These are phyloP conservation scores for Embidobia sp. DNA, from an alignment of 2,888 invertebrate genomes.

Conservation along the genomic window DNA sequence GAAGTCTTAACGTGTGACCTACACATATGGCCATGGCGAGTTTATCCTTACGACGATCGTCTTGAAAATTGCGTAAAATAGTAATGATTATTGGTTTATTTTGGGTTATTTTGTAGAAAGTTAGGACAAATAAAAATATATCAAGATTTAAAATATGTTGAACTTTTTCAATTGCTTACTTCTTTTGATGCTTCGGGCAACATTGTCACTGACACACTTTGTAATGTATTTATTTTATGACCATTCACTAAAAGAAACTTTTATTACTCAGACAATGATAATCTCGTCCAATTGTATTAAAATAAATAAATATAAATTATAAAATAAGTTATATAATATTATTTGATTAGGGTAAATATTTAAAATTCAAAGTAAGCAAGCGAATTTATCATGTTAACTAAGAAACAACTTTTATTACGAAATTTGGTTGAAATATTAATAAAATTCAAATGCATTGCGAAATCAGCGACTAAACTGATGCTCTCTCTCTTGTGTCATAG, in stretches of 20 bases:
- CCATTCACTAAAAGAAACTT: slow-evolving; percentile 3
- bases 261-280: not conserved
- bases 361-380: slow-evolving; percentile 3
- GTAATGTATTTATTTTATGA: slow-evolving; percentile 18
- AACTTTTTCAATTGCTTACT: not conserved
- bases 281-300: too few relatives aligned
- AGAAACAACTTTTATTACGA: slow-evolving; percentile 3
- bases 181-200: slow-evolving; percentile 8
- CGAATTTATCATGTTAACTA: too few relatives aligned
- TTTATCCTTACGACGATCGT: slow-evolving; percentile 50
- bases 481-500: slow-evolving; percentile 36
- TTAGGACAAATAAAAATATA: too few relatives aligned
- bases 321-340: too few relatives aligned
- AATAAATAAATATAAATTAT: too few relatives aligned
- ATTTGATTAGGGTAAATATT: too few relatives aligned
- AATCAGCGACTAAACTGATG: slow-evolving; percentile 1
- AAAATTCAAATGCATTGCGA: slow-evolving; percentile 12
- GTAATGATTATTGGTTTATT: slow-evolving; percentile 42
- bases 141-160: too few relatives aligned
- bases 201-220: slow-evolving; percentile 36
- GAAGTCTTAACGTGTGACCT: slow-evolving; percentile 61
- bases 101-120: too few relatives aligned
- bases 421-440: slow-evolving; percentile 13
- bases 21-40: slow-evolving; percentile 52
- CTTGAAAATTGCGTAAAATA: slow-evolving; percentile 41